phyloP scores from a whole-genome alignment of 2,888 invertebrate species.

The Carterocephalus palaemon region DNA sequence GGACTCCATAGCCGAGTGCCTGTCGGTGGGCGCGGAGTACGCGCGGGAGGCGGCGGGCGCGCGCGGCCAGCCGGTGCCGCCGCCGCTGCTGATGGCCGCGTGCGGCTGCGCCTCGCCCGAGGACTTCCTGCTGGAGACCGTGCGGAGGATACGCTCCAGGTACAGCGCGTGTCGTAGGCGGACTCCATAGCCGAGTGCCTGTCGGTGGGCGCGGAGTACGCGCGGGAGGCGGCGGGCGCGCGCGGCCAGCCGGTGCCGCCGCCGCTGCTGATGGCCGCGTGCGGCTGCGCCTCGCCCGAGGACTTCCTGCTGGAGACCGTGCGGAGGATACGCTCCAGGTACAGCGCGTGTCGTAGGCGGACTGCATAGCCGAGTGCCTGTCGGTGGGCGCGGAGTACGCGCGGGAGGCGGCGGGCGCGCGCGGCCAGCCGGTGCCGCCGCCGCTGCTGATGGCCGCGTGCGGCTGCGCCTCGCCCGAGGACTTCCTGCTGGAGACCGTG shows the following conservation, averaged over 20 bases:
- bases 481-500: slow-evolving; percentile 90
- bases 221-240: slow-evolving; percentile 77
- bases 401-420: slow-evolving; percentile 77
- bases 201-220: slow-evolving; percentile 83
- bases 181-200: slow-evolving; percentile 95
- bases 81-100: slow-evolving; percentile 91
- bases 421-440: slow-evolving; percentile 72
- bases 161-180: slow-evolving; percentile 81
- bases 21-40: slow-evolving; percentile 86
- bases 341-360: slow-evolving; percentile 82
- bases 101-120: slow-evolving; percentile 84
- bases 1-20: slow-evolving; percentile 93
- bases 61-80: slow-evolving; percentile 69
- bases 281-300: slow-evolving; percentile 83
- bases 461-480: slow-evolving; percentile 83
- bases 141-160: slow-evolving; percentile 90
- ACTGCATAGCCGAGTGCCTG: slow-evolving; percentile 94
- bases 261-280: slow-evolving; percentile 91
- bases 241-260: slow-evolving; percentile 73
- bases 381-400: slow-evolving; percentile 84
- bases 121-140: slow-evolving; percentile 89
- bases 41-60: slow-evolving; percentile 78
- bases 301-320: slow-evolving; percentile 91
- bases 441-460: slow-evolving; percentile 92
- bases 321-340: slow-evolving; percentile 89